A percentile compares a stretch with the other conserved stretches of the same genome.
phyloP scores from a whole-genome alignment of 2,797 vertebrate genomes.

The Eptatretus atami region DNA sequence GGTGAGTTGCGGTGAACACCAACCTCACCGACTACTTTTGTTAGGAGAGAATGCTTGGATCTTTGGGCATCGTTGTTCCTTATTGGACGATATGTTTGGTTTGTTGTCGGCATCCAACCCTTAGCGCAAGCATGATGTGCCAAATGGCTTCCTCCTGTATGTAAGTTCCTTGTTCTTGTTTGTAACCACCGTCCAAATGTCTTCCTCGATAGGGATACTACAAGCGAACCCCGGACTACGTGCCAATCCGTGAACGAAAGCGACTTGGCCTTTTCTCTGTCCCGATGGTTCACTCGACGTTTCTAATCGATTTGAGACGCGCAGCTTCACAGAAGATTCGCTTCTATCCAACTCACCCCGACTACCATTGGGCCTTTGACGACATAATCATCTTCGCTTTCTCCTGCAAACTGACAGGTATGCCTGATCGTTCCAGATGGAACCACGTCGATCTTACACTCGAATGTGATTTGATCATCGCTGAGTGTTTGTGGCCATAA shows the following conservation, averaged over 20 bases:
- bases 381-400: conserved; percentile 81
- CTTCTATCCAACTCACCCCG: conserved; percentile 44
- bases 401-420: conserved; percentile 17
- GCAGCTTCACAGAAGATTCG: conserved; percentile 25
- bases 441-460: no score
- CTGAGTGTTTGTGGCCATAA: no score
- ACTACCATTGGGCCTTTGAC: conserved; percentile 58
- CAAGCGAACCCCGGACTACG: conserved; percentile 47
- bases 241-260: conserved; percentile 40
- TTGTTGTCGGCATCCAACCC: no score
- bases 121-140: no score
- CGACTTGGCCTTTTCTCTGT: conserved; percentile 49
- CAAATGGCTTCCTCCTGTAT: no score
- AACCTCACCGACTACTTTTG: no score
- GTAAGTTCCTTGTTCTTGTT: no score
- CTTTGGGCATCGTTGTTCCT: no score
- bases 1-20: conserved; percentile 14
- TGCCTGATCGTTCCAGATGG: no score
- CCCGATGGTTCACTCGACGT: conserved; percentile 74
- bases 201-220: conserved; percentile 35
- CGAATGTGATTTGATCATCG: no score
- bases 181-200: neutral
- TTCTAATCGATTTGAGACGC: conserved; percentile 52
- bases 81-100: no score
- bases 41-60: no score